Evolutionary conservation across 2,888 invertebrate genomes (phyloP), one percentile per base, ranked within the genome.

Genomic region (Atherix ibis): DNA sequence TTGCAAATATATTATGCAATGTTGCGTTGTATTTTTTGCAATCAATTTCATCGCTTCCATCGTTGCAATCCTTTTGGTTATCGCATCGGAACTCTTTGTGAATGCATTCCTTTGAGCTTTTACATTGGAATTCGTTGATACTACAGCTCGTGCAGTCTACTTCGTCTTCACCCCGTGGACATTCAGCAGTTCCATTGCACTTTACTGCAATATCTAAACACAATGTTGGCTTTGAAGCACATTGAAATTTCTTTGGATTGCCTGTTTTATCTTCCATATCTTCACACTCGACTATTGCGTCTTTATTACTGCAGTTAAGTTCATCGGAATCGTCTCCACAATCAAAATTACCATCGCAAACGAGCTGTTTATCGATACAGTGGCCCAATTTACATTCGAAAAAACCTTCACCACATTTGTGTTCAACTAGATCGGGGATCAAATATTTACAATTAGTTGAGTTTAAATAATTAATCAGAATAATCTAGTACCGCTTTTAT

Each of bases 111-210:
- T 64, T 61, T 5, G 71, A 73, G 34, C 68, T 66, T 4, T 56
- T 54, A 49, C 87, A 87, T 36, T 71, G 70, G 51, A 68, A 79
- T 62, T 58, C 76, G 66, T 15, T 53, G 46, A 54, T 77, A 74
- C 41, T 62, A 44, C 76, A 76, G 4, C 50, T 53, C 0, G 51
- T 58, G 44, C 78, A 79, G 17, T 62, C 63, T 2, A 55, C 52
- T 49, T 84, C 84, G 44, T 85, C 84, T 38, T 81, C 80, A 3
- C 70, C 71, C 1, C 70, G 66, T 0, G 77, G 76, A 47, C 84
- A 84, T 38, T 84, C 81, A 0, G 65, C 49, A 4, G 65, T 68
- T 10, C 68, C 67, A 49, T 79, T 70, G 50, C 79, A 80, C 18
- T 75, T 74, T 36, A 18, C 49, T 3, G 43, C 35, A 2, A 45